Base-by-base conservation (phyloP, 2,888 invertebrate genomes). In the Acleris sparsana region DNA sequence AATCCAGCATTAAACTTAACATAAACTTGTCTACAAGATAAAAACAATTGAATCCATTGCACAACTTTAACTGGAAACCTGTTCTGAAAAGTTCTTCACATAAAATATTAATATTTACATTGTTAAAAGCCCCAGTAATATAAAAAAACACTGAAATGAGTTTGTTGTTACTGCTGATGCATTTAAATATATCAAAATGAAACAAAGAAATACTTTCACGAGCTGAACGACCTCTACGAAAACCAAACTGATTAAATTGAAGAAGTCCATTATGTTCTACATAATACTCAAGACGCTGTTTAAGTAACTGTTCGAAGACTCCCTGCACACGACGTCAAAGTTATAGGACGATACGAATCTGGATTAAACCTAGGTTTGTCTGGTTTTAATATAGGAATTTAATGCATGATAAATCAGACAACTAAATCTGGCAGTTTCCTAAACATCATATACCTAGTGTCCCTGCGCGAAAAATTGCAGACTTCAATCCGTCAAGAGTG, bases 401-500 rank as follows among this genome's bases (percentile, higher is more conserved):
- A 25, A 25, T 25, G 25, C 25, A 25, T n/a, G n/a, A 25, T 25
- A 3, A 33, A 46, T 46, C 46, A 13, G 13, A 46, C 46, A 16
- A 16, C 46, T 46, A 6, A n/a, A n/a, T 46, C 46, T 46, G 46
- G 46, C 5, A n/a, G 7, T 46, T 46, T 46, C 46, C 2, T 46
- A 5, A 46, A n/a, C 16, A 46, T 2, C 17, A 3, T n/a, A 1
- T 46, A 46, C 16, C 3, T n/a, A 46, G 46, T n/a, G 46, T 1
- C n/a, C 17, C n/a, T 46, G 7, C 46, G 46, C 3, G 46, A 46
- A 17, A 46, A n/a, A 46, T 46, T 11, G 46, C 46, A 46, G 46
- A n/a, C 7, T 46, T n/a, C 46, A 46, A 46, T 46, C n/a, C 46
- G n/a, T 46, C 46, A 46, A 46, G 17, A n/a, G 46, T n/a, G n/a